These are phyloP conservation scores for Ypsolopha sequella DNA, from an alignment of 2,888 invertebrate genomes.

Conservation along the genomic window DNA sequence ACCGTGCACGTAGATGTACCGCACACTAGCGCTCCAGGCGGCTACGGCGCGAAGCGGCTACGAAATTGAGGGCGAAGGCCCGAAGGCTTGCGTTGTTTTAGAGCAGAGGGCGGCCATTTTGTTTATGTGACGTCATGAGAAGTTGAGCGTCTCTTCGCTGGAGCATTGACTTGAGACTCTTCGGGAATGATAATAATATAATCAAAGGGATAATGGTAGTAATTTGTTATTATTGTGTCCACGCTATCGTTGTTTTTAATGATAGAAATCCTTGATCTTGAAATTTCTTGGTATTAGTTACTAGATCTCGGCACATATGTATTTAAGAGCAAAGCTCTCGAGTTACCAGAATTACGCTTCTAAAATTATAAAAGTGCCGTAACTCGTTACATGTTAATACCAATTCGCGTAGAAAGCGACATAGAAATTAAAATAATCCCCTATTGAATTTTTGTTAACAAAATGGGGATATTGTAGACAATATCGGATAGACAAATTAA, in stretches of 20 bases:
- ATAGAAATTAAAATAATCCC: no score
- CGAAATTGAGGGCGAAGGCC: neutral
- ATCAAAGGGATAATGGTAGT: neutral
- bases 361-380: no score
- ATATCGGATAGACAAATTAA: neutral
- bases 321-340: no score
- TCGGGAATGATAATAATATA: constrained; percentile 4
- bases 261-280: no score
- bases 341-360: no score
- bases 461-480: neutral
- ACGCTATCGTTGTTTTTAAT: neutral
- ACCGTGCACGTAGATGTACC: constrained; percentile 26
- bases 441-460: no score
- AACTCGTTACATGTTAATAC: no score
- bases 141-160: neutral
- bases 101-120: constrained; percentile 53
- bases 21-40: constrained; percentile 15
- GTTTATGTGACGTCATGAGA: constrained; percentile 22
- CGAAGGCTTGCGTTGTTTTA: constrained; percentile 2
- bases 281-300: no score
- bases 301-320: no score
- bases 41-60: constrained; percentile 27
- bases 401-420: no score
- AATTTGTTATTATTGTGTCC: neutral
- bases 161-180: neutral